Base-by-base conservation (phyloP, 2,797 vertebrate species). In the Gymnodraco acuticeps region DNA sequence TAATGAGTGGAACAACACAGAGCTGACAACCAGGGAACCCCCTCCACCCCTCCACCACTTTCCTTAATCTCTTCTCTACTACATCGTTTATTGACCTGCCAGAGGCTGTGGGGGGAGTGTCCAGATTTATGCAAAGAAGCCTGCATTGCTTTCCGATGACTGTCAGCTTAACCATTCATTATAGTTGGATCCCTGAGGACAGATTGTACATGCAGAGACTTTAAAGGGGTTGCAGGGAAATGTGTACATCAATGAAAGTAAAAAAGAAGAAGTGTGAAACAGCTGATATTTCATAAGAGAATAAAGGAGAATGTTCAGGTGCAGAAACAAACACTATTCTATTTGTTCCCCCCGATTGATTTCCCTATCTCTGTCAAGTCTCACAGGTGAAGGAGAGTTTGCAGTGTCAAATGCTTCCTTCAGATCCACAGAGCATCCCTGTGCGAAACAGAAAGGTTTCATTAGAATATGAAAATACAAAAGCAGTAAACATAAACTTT, bases 381-480 rank as follows among this genome's bases (percentile, higher is more conserved):
- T 89, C 85, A 60, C 68, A 89, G 86, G 86, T 89, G 61, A 72
- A 38, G 17, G 17, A 51, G 64, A 78, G 66, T 70, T 64, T 72
- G 81, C 78, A 19, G 73, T 75, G 84, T 82, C 89, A 89, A 89
- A 81, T 27, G 70, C 17, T 54, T 87, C 79, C 78, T 83, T 89
- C 87, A 87, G 85, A 91, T 92, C 77, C 54, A 11, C 65, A 78
- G 46, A 64, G 50, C 81, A 84, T 91, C 87, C 85, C 86, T 19
- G 63, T 85, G 87, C 91, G 77, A 82, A 83, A 75, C 15, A 56
- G 73, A 81, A 87, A 81, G 81, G 89, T 84, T 75, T 53, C 31
- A 92, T 92, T 91, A 86, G 82, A 85, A 88, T 92, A 88, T 92
- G 82, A 92, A 91, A 90, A 83, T 91, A 68, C 46, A 53, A 78